Evolutionary conservation across 2,888 invertebrate species (phyloP).

Genomic region (Syrphus vitripennis): DNA sequence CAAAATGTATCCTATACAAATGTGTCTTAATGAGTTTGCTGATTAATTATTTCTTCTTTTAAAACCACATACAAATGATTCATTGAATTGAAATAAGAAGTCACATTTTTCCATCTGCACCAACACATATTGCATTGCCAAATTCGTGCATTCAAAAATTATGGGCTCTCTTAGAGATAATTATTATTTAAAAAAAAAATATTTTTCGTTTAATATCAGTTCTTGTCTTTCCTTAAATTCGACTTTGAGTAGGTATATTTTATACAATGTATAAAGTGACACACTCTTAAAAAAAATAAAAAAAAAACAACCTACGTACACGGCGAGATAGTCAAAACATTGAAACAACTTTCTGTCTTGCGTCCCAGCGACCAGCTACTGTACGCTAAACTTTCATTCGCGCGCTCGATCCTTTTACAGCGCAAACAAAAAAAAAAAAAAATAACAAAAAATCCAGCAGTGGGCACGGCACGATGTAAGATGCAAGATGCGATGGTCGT

Average conservation of each 20-base stretch:
- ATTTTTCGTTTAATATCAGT: background rate
- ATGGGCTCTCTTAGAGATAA: background rate
- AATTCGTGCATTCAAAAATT: background rate
- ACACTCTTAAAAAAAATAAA: background rate
- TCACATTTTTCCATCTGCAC: too few relatives aligned
- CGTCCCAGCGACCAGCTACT: conserved; percentile 44
- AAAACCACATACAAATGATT: too few relatives aligned
- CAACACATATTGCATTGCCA: too few relatives aligned
- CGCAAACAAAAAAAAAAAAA: background rate
- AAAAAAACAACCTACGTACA: background rate
- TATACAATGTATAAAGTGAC: background rate
- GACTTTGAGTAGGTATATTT: background rate
- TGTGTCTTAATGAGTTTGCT: too few relatives aligned
- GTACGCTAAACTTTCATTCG: conserved; percentile 54
- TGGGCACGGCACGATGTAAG: conserved; percentile 32
- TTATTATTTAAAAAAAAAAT: background rate
- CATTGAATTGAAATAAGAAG: too few relatives aligned
- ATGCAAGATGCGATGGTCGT: background rate
- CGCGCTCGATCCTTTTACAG: conserved; percentile 36
- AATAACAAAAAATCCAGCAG: conserved; percentile 13
- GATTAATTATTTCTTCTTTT: too few relatives aligned
- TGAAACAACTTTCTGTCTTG: conserved; percentile 40
- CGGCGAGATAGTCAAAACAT: conserved; percentile 61
- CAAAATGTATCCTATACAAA: too few relatives aligned
- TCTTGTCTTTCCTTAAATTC: background rate